Percentiles rank a stretch among this genome's conserved stretches.
Evolutionary conservation across 2,797 vertebrate genomes (phyloP).

Genomic region (Eidolon dupreanum): DNA sequence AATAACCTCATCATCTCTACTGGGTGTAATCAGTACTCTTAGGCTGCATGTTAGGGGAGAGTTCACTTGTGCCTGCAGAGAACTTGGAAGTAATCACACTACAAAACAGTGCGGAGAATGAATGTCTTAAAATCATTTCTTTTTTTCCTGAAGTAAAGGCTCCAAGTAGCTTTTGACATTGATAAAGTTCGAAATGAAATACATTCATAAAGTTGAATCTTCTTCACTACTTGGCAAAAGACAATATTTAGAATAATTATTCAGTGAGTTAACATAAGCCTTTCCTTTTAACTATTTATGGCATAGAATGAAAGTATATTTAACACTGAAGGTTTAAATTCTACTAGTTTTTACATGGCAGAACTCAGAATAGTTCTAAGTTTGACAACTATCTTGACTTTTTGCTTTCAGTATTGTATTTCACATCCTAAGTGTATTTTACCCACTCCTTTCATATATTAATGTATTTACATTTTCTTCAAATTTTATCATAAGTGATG

Average conservation of each 20-base stretch:
- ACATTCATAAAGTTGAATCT: background rate
- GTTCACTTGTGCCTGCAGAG: background rate
- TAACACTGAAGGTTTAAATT: background rate
- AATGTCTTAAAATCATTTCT: background rate
- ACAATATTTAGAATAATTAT: background rate
- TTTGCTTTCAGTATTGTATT: background rate
- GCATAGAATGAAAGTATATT: background rate
- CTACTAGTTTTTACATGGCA: background rate
- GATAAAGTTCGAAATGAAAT: background rate
- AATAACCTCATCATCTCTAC: background rate
- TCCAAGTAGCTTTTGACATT: background rate
- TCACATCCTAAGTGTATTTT: background rate
- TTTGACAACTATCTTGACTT: background rate
- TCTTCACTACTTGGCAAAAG: background rate
- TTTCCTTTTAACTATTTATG: background rate
- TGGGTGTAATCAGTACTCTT: background rate
- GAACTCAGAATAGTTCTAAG: background rate
- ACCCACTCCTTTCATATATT: background rate
- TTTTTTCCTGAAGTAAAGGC: background rate
- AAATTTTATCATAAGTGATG: background rate
- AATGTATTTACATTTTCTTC: background rate
- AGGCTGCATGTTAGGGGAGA: background rate
- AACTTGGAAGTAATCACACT: background rate
- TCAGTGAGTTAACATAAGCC: background rate
- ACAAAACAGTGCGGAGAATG: background rate